phyloP scores from a whole-genome alignment of 2,888 invertebrate genomes.

The Lycocerus yunnanus region DNA sequence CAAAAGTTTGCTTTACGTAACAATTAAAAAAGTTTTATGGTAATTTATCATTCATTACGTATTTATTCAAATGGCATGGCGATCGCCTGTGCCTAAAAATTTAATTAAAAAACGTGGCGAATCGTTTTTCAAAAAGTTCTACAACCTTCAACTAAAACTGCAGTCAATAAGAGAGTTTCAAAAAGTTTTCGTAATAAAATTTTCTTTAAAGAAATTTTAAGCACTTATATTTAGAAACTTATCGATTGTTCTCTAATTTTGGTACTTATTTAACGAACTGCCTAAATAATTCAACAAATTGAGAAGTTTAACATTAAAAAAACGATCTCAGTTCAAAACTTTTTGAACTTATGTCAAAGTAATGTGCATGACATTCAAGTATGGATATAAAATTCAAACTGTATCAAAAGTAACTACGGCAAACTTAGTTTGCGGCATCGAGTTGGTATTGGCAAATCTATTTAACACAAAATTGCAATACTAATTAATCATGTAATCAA shows the following conservation, averaged over 20 bases:
- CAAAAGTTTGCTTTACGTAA: neutral
- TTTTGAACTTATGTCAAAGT: neutral
- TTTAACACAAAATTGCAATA: slow-evolving; percentile 6
- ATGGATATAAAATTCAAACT: neutral
- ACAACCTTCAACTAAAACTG: neutral
- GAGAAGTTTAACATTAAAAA: neutral
- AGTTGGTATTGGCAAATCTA: slow-evolving; percentile 14
- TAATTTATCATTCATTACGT: neutral
- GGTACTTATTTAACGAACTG: neutral
- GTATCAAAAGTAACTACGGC: slow-evolving; percentile 3
- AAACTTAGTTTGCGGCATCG: slow-evolving; percentile 13
- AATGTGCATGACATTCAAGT: neutral
- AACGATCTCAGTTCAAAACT: neutral
- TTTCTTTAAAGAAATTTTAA: neutral
- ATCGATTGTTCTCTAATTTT: neutral
- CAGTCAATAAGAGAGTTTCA: neutral
- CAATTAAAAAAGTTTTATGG: neutral
- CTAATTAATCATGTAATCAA: slow-evolving; percentile 20
- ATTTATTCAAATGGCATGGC: neutral
- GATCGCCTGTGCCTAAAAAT: neutral
- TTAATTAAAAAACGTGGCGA: neutral
- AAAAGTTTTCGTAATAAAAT: neutral
- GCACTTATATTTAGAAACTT: neutral
- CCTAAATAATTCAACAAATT: neutral
- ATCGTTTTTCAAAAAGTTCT: neutral